Evolutionary conservation across 2,113 vertebrate species (phyloP), one percentile per base, ranked within the genome.

Genomic region (Micronisus gabar): DNA sequence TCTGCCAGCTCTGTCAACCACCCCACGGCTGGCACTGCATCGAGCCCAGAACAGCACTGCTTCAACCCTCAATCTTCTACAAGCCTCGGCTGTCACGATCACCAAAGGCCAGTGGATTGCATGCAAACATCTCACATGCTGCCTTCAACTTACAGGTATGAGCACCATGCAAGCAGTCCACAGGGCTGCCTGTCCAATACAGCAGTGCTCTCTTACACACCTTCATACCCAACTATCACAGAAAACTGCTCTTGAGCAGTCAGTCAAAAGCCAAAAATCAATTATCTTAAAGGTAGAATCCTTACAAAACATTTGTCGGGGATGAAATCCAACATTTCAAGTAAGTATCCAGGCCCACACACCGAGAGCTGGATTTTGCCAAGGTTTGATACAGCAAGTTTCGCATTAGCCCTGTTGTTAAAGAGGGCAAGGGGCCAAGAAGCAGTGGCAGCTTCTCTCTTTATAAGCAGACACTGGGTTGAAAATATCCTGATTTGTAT

Each of bases 21-120:
- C 45, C 26, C 53, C 30, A 21, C 0, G 0, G 55, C 40, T 41
- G 58, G 67, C 40, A 41, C 21, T 20, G 18, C 21, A 53, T 5
- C 3, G 4, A 74, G 50, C 19, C 61, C 14, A 36, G 27, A 19
- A 16, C 6, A 6, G 19, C 41, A 13, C 27, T 34, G 30, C 32
- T 38, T 55, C 84, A 62, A 7, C 10, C 40, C 53, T 53, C 50
- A 3, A 9, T 5, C 45, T 55, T 36, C 53, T 13, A 11, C 5
- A 2, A 2, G 22, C 32, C 47, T 50, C 4, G 1, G 75, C 68
- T 50, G 26, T 9, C 0, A 15, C 45, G 41, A 43, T 26, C 1
- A 1, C 34, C 48, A 40, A 12, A 2, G 26, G 34, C 5, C 38
- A 10, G 62, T 1, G 15, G 23, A 13, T 4, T 9, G 53, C 61